phyloP scores from a whole-genome alignment of 2,888 invertebrate species.

The Colostygia pectinataria region DNA sequence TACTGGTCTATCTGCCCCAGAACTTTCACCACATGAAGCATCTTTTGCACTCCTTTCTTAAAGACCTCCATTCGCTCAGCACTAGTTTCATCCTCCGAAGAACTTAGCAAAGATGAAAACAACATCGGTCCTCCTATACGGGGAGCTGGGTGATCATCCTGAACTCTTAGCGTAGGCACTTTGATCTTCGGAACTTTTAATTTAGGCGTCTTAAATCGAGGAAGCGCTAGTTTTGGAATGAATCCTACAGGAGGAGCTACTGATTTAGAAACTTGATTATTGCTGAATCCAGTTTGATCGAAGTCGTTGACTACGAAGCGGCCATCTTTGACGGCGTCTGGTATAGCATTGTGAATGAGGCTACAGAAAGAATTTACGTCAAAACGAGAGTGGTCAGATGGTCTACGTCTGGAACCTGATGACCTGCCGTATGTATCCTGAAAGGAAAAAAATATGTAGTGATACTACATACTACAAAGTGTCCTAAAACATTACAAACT shows the following conservation, averaged over 20 bases:
- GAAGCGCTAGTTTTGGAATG: slow-evolving; percentile 45
- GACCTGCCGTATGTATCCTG: slow-evolving; percentile 35
- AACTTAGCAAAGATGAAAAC: slow-evolving; percentile 44
- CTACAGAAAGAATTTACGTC: slow-evolving; percentile 64
- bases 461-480: too few species aligned
- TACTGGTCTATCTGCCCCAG: slow-evolving; percentile 71
- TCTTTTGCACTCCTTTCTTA: slow-evolving; percentile 71
- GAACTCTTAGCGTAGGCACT: slow-evolving; percentile 54
- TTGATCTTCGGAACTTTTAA: slow-evolving; percentile 53
- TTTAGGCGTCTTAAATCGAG: slow-evolving; percentile 49
- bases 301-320: slow-evolving; percentile 56
- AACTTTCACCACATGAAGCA: slow-evolving; percentile 71
- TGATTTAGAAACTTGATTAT: slow-evolving; percentile 53
- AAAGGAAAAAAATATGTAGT: slow-evolving; percentile 14
- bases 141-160: slow-evolving; percentile 45
- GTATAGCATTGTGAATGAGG: slow-evolving; percentile 65
- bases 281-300: slow-evolving; percentile 58
- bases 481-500: too few species aligned
- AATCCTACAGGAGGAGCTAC: slow-evolving; percentile 62
- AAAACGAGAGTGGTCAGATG: slow-evolving; percentile 37
- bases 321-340: slow-evolving; percentile 65
- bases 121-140: slow-evolving; percentile 53
- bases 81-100: slow-evolving; percentile 58
- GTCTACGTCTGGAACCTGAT: slow-evolving; percentile 22
- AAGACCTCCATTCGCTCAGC: slow-evolving; percentile 70